A percentile compares a stretch with the other conserved stretches of the same genome.
phyloP scores from a whole-genome alignment of 2,113 vertebrate genomes.

The Oreochromis niloticus region DNA sequence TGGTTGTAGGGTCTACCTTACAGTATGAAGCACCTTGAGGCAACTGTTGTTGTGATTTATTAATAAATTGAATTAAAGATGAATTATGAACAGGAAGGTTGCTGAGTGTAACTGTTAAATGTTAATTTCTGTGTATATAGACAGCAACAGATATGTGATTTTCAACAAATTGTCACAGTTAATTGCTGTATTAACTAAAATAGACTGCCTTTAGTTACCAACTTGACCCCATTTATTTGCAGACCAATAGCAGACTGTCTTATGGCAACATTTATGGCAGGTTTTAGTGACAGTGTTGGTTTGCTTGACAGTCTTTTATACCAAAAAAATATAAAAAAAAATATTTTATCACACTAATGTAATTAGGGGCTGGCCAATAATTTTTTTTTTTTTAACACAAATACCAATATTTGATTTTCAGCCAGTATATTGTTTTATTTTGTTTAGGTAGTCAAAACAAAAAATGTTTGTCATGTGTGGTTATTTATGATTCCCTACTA shows the following conservation, averaged over 20 bases:
- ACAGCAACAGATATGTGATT: neutral
- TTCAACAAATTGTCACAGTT: neutral
- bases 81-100: neutral
- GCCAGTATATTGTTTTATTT: neutral
- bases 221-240: neutral
- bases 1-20: neutral
- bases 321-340: neutral
- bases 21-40: neutral
- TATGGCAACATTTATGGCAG: accelerated
- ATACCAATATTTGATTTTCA: neutral
- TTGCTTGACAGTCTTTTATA: neutral
- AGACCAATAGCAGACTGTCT: neutral
- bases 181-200: neutral
- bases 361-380: neutral
- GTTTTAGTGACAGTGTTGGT: neutral
- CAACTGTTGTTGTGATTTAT: neutral
- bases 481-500: neutral
- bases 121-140: neutral
- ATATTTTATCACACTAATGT: neutral
- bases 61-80: neutral
- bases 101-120: neutral
- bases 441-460: neutral
- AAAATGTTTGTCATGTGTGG: neutral
- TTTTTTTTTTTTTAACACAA: neutral
- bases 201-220: neutral